Percentiles rank a stretch among this genome's conserved stretches.
These are phyloP conservation scores for Zophobas atratus DNA, from an alignment of 1,140 invertebrate species.

Conservation along the genomic window DNA sequence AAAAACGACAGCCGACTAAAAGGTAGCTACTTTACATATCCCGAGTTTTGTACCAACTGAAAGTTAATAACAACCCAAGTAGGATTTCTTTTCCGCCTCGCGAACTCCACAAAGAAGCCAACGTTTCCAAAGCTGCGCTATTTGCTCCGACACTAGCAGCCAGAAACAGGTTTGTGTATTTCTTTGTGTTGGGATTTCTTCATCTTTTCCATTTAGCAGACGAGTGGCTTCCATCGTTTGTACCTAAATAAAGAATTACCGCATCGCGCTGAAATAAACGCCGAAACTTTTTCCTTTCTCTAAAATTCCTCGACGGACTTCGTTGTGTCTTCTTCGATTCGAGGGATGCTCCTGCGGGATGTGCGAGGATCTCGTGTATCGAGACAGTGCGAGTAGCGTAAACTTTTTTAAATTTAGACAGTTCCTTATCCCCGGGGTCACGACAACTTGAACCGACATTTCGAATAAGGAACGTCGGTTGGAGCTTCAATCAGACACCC, in stretches of 20 bases:
- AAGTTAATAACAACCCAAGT: conserved; percentile 50
- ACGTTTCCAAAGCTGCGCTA: conserved; percentile 42
- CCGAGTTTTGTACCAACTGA: conserved; percentile 38
- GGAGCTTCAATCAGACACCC: conserved; percentile 27
- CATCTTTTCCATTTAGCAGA: conserved; percentile 45
- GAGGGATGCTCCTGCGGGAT: conserved; percentile 31
- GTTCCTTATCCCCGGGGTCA: conserved; percentile 34
- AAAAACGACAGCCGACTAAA: conserved; percentile 3
- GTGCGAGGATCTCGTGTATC: conserved; percentile 13
- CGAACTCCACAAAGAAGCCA: conserved; percentile 41
- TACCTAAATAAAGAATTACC: conserved; percentile 42
- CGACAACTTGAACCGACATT: conserved; percentile 28
- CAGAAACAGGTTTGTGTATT: conserved; percentile 50
- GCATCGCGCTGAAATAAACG: conserved; percentile 28
- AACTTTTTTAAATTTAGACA: conserved; percentile 52
- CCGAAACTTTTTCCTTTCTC: conserved; percentile 17
- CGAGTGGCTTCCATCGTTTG: conserved; percentile 36
- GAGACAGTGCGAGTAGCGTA: conserved; percentile 29
- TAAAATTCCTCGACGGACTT: background rate
- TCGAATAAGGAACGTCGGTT: conserved; percentile 2
- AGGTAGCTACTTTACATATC: conserved; percentile 26
- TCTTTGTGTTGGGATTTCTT: conserved; percentile 43
- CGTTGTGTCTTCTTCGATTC: conserved; percentile 8
- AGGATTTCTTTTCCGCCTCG: conserved; percentile 46
- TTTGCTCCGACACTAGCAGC: conserved; percentile 32